Percentiles rank a stretch among this genome's conserved stretches.
phyloP scores from a whole-genome alignment of 2,888 invertebrate species.

The Drosophila meridiana region DNA sequence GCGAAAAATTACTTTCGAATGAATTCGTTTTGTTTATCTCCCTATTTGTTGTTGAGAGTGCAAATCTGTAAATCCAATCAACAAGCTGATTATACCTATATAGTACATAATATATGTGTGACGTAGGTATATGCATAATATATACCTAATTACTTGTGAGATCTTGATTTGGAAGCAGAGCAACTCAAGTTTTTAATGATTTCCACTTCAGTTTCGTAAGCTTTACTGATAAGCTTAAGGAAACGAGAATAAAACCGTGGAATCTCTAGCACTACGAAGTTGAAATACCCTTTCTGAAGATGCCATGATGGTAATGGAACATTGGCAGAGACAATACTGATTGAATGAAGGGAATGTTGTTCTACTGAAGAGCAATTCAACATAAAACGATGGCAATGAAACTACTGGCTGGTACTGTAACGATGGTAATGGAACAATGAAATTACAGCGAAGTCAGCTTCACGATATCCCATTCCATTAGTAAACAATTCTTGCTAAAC shows the following conservation, averaged over 20 bases:
- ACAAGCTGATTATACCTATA: slow-evolving; percentile 2
- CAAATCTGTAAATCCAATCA: not conserved
- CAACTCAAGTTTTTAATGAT: slow-evolving; percentile 20
- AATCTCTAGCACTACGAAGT: not conserved
- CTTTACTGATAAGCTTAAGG: not conserved
- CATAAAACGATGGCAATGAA: too few species aligned
- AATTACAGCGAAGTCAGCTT: not conserved
- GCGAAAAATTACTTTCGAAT: slow-evolving; percentile 46
- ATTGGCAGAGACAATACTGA: too few species aligned
- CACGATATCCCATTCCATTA: not conserved
- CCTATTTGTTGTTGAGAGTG: slow-evolving; percentile 4
- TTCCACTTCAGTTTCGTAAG: slow-evolving; percentile 16
- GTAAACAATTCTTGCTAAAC: not conserved
- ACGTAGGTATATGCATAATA: not conserved
- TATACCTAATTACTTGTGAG: not conserved
- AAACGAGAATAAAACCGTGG: not conserved
- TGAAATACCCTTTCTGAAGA: not conserved
- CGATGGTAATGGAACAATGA: not conserved
- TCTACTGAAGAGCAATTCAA: too few species aligned
- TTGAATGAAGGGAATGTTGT: too few species aligned
- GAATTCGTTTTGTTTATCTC: slow-evolving; percentile 22
- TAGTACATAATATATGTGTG: not conserved
- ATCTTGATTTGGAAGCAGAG: not conserved
- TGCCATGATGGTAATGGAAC: not conserved
- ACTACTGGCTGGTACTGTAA: too few species aligned